Conservation (phyloP, 1,140 invertebrate genomes). For the Zaprionus davidi region DNA sequence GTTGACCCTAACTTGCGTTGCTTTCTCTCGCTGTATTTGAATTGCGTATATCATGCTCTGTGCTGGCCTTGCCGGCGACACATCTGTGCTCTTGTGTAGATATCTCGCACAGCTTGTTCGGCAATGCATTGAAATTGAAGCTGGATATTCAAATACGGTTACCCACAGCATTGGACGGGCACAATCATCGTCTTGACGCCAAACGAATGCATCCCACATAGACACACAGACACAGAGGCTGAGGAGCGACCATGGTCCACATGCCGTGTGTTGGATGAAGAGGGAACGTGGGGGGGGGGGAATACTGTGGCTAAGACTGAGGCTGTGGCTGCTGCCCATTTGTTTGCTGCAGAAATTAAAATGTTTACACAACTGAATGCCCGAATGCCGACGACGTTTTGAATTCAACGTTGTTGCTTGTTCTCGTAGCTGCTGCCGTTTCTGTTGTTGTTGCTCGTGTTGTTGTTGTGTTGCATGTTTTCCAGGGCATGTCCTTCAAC, state of each 20-base stretch:
- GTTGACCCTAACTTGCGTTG: not conserved
- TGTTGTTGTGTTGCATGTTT: constrained; percentile 42
- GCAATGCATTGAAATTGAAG: constrained; percentile 57
- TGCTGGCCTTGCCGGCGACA: not conserved
- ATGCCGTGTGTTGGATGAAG: constrained; percentile 18
- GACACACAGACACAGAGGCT: not conserved
- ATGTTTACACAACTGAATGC: constrained; percentile 80
- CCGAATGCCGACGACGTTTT: constrained; percentile 70
- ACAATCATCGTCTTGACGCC: constrained; percentile 48
- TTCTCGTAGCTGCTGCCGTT: constrained; percentile 30
- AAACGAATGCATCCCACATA: constrained; percentile 13
- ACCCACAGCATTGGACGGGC: constrained; percentile 11
- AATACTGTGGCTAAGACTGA: constrained; percentile 42
- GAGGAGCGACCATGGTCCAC: constrained; percentile 61
- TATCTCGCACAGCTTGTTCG: constrained; percentile 4
- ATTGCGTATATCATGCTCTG: not conserved
- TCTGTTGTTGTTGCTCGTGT: constrained; percentile 38
- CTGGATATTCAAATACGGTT: constrained; percentile 53
- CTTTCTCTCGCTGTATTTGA: not conserved
- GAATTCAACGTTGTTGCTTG: constrained; percentile 66
- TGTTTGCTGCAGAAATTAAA: constrained; percentile 79
- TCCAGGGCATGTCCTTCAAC: constrained; percentile 51
- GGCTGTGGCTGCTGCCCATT: constrained; percentile 69
- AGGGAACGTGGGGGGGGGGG: not conserved
- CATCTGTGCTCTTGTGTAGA: not conserved